Conservation (phyloP, 2,888 invertebrate genomes). For the Hyposoter dolosus region DNA sequence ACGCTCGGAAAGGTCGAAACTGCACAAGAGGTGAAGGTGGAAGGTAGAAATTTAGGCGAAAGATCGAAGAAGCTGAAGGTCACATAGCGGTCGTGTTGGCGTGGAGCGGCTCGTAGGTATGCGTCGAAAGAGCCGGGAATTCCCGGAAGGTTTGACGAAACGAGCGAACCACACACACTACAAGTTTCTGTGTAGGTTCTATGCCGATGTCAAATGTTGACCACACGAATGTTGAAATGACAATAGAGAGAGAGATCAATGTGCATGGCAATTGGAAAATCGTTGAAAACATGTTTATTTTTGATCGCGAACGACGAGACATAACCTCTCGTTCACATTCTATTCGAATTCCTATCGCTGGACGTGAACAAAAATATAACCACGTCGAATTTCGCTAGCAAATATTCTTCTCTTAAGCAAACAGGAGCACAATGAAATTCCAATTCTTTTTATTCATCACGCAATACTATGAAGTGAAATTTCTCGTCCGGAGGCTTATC, state of each 20-base stretch:
- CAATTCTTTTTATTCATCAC: not conserved
- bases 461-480: not conserved
- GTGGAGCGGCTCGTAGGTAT: not conserved
- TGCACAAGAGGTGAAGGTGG: not conserved
- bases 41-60: not conserved
- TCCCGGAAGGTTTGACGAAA: slow-evolving; percentile 47
- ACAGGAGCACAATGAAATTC: not conserved
- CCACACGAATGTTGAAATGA: slow-evolving; percentile 6
- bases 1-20: not conserved
- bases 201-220: slow-evolving; percentile 15
- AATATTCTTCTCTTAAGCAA: not conserved
- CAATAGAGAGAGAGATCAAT: not conserved
- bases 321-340: not conserved
- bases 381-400: not conserved
- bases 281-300: slow-evolving; percentile 31
- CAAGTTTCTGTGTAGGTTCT: slow-evolving; percentile 6
- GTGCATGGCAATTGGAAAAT: slow-evolving; percentile 9
- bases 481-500: not conserved
- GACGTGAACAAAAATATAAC: not conserved
- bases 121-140: slow-evolving; percentile 40
- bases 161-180: slow-evolving; percentile 33
- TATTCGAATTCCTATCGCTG: slow-evolving; percentile 22
- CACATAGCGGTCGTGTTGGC: not conserved
- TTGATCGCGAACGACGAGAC: slow-evolving; percentile 25
- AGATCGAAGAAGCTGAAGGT: slow-evolving; percentile 3